Conservation (phyloP, 2,888 invertebrate genomes). For the Lasioglossum lativentre region DNA sequence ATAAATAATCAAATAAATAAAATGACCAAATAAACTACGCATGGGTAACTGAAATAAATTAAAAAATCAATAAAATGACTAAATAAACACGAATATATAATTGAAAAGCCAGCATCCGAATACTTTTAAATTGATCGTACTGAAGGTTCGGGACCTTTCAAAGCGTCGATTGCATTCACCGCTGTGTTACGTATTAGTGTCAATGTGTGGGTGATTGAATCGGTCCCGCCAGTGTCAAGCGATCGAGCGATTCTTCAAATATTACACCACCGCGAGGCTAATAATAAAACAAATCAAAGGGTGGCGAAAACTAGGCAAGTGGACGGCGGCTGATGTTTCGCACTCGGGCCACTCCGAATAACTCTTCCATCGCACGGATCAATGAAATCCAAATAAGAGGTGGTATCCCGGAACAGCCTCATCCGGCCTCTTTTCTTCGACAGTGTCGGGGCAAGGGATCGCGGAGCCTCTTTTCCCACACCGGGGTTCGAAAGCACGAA, state of each 20-base stretch:
- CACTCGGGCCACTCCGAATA: constrained; percentile 11
- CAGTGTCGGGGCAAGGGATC: constrained; percentile 38
- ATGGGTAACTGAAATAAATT: no score
- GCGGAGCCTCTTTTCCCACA: constrained; percentile 31
- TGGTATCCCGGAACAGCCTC: constrained; percentile 48
- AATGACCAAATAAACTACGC: no score
- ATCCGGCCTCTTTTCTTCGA: constrained; percentile 51
- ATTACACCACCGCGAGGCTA: not conserved
- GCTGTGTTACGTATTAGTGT: not conserved
- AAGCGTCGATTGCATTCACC: not conserved
- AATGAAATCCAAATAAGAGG: constrained; percentile 68
- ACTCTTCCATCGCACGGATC: constrained; percentile 62
- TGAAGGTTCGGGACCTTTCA: not conserved
- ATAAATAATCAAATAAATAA: no score
- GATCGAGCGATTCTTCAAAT: not conserved
- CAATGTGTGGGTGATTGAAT: not conserved
- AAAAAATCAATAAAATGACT: no score
- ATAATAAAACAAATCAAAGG: constrained; percentile 17
- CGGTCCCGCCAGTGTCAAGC: not conserved
- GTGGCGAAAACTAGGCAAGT: constrained; percentile 4
- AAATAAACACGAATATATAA: not conserved
- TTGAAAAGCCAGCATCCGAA: not conserved
- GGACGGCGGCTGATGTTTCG: not conserved
- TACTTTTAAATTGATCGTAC: not conserved
- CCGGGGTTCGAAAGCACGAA: constrained; percentile 33